These are phyloP conservation scores for Corythornis leucogaster DNA, from an alignment of 2,797 vertebrate species.

Conservation along the genomic window DNA sequence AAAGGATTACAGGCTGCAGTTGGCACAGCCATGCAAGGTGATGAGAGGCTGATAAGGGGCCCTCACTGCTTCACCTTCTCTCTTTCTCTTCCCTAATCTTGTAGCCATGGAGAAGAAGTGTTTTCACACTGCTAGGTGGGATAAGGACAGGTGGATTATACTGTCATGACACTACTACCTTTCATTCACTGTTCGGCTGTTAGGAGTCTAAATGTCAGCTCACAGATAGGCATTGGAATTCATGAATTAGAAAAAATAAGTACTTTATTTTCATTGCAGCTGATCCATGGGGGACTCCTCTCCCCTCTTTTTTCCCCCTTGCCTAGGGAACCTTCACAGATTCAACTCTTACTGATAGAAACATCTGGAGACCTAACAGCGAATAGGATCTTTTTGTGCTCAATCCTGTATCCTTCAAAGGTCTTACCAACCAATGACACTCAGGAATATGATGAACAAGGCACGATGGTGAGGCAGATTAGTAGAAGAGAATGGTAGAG, in stretches of 20 bases:
- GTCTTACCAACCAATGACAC: background rate
- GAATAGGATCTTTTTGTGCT: background rate
- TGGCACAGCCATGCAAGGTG: background rate
- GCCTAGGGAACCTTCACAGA: background rate
- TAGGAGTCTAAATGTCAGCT: background rate
- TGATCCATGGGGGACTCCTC: background rate
- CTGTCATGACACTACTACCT: background rate
- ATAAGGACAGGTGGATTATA: background rate
- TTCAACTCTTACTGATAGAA: background rate
- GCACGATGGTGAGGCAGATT: background rate
- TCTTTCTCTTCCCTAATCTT: background rate
- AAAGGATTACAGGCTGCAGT: background rate
- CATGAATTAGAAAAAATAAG: background rate
- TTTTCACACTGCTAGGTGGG: background rate
- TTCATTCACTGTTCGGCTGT: background rate
- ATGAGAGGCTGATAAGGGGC: background rate
- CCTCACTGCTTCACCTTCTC: background rate
- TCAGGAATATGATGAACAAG: background rate
- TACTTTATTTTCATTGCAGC: background rate
- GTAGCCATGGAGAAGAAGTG: background rate
- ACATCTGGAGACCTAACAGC: background rate
- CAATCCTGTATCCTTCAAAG: background rate
- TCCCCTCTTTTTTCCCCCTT: background rate
- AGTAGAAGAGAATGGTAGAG: background rate
- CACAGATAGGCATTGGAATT: background rate